Evolutionary conservation across 2,797 vertebrate species (phyloP).

Genomic region (Lindbergichthys nudifrons): DNA sequence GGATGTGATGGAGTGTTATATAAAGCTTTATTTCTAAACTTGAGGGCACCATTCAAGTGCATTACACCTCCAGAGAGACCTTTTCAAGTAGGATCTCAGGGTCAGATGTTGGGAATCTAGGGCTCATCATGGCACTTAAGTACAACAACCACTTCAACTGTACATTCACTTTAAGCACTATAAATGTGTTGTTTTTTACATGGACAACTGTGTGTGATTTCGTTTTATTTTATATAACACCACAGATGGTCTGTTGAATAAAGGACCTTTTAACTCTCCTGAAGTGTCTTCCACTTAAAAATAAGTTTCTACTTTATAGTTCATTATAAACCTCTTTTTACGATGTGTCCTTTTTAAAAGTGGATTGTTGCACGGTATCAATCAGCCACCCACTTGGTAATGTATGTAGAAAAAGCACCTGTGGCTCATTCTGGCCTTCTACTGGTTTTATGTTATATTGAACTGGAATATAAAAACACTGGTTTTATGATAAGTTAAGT

Average conservation of each 20-base stretch:
- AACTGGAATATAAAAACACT: background rate
- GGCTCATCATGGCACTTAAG: constrained; percentile 36
- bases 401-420: constrained; percentile 9
- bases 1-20: constrained; percentile 51
- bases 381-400: background rate
- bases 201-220: background rate
- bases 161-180: constrained; percentile 15
- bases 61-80: constrained; percentile 51
- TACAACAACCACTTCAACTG: constrained; percentile 28
- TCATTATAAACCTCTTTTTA: background rate
- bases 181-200: constrained; percentile 13
- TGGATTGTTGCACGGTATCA: background rate
- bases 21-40: constrained; percentile 56
- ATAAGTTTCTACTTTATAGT: constrained; percentile 4
- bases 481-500: background rate
- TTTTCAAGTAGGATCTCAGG: constrained; percentile 33
- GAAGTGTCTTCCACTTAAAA: constrained; percentile 10
- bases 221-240: constrained; percentile 26
- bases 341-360: background rate
- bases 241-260: constrained; percentile 10
- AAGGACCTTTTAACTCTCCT: constrained; percentile 14
- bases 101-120: constrained; percentile 31
- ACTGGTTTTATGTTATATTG: constrained; percentile 11
- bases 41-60: constrained; percentile 54
- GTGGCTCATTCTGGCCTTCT: background rate